Evolutionary conservation across 2,888 invertebrate genomes (phyloP), one percentile per base, ranked within the genome.

Genomic region (Ecliptopera silaceata): DNA sequence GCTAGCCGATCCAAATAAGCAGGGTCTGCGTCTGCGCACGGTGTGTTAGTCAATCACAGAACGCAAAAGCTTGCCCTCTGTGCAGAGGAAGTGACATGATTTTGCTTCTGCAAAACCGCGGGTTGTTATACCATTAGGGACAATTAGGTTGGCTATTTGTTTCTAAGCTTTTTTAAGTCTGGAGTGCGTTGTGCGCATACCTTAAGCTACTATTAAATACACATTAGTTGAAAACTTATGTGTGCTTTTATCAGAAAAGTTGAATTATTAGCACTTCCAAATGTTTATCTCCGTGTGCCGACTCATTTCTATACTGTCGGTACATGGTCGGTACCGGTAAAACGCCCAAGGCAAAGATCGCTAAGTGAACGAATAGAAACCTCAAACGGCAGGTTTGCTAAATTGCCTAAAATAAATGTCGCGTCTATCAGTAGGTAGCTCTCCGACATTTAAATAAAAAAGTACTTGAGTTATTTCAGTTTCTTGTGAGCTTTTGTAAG

Each of bases 321-420:
- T 38, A 12, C 32, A 32, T 32, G 12, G 12, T 46, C 15, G 70
- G 64, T 18, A 32, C 71, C 65, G 69, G 72, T 72, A 68, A 67
- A 72, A 75, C 72, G 72, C 76, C 72, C 66, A 70, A 56, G 68
- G 61, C 82, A 81, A 69, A 82, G 80, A 84, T 61, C 78, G 80
- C 66, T 60, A 66, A 47, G 50, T 44, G 36, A 41, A 48, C 54
- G 59, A 68, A 68, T 66, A 60, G 26, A 54, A 63, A 57, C 58
- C 59, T 48, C 53, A 47, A 61, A 56, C 52, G 49, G 59, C 50
- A 50, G 49, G 50, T 45, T 56, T 48, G 32, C 47, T 49, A 32
- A 20, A 22, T 49, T 32, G 43, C 55, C 43, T 56, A 48, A 54
- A 47, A 47, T 36, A 32, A 20, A 32, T 22, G 26, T 38, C 52